Percentiles rank a stretch among this genome's conserved stretches.
These are phyloP conservation scores for Popillia japonica DNA, from an alignment of 1,140 invertebrate genomes.

Conservation along the genomic window DNA sequence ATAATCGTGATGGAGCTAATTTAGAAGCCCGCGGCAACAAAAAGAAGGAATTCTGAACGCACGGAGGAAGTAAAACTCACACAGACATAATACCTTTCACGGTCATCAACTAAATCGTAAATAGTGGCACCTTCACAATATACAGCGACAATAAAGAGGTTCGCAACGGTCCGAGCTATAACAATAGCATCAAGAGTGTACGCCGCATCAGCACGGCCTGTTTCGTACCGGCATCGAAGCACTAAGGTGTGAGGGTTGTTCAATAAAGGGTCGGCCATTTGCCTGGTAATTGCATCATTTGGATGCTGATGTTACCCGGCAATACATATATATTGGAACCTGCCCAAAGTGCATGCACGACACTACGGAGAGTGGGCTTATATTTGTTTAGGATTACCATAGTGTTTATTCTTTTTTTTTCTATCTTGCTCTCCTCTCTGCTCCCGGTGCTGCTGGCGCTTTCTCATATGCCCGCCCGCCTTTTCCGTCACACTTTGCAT, in stretches of 20 bases:
- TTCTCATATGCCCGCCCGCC: not conserved
- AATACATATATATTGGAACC: slow-evolving; percentile 53
- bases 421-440: slow-evolving; percentile 15
- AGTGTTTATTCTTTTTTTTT: slow-evolving; percentile 47
- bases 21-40: slow-evolving; percentile 13
- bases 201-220: slow-evolving; percentile 39
- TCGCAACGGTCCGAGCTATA: slow-evolving; percentile 45
- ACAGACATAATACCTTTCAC: slow-evolving; percentile 36
- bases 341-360: slow-evolving; percentile 48
- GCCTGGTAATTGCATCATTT: slow-evolving; percentile 55
- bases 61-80: slow-evolving; percentile 24
- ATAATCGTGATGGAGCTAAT: slow-evolving; percentile 34
- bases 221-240: slow-evolving; percentile 25
- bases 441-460: not conserved
- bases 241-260: slow-evolving; percentile 40
- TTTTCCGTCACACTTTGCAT: slow-evolving; percentile 30
- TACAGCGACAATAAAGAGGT: slow-evolving; percentile 45
- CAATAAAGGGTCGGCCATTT: slow-evolving; percentile 52
- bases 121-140: slow-evolving; percentile 43
- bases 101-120: slow-evolving; percentile 43
- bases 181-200: slow-evolving; percentile 47
- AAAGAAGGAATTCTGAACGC: slow-evolving; percentile 8
- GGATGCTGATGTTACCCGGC: slow-evolving; percentile 50
- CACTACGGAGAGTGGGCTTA: slow-evolving; percentile 41
- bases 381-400: slow-evolving; percentile 52